These are phyloP conservation scores for Eubucco bourcierii DNA, from an alignment of 2,113 vertebrate genomes.

Conservation along the genomic window DNA sequence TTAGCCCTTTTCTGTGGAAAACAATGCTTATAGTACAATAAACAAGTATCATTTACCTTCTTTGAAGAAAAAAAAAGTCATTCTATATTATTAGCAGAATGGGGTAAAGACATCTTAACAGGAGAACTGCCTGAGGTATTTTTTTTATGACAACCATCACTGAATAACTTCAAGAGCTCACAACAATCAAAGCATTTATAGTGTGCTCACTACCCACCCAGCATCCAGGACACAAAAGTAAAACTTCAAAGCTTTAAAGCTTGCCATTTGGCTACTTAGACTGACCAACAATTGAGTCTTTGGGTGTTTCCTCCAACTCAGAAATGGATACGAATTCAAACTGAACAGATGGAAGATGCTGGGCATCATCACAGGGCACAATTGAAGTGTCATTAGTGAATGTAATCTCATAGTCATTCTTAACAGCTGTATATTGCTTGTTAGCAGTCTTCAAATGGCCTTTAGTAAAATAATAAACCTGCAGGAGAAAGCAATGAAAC, in stretches of 20 bases:
- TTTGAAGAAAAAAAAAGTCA: background rate
- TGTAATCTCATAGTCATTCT: slow-evolving; percentile 98
- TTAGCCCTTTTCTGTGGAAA: slow-evolving; percentile 21
- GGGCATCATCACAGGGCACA: slow-evolving; percentile 88
- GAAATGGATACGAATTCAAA: slow-evolving; percentile 88
- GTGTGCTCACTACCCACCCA: background rate
- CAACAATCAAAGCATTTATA: background rate
- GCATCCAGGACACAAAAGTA: background rate
- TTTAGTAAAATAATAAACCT: slow-evolving; percentile 97
- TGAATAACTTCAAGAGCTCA: background rate
- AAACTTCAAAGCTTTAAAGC: background rate
- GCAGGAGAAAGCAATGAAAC: slow-evolving; percentile 43
- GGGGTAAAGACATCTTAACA: background rate
- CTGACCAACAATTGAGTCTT: slow-evolving; percentile 91
- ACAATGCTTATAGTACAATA: background rate
- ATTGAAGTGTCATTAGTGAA: slow-evolving; percentile 89
- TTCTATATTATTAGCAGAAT: background rate
- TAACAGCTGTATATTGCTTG: slow-evolving; percentile 94
- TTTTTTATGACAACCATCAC: slow-evolving; percentile 18
- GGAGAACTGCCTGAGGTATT: background rate
- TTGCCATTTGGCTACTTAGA: background rate
- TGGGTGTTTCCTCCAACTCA: slow-evolving; percentile 85
- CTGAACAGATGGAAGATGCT: slow-evolving; percentile 89
- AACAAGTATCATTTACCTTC: background rate
- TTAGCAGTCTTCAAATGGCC: slow-evolving; percentile 94